Base-by-base conservation (phyloP, 2,888 invertebrate genomes). In the Callosobruchus maculatus region DNA sequence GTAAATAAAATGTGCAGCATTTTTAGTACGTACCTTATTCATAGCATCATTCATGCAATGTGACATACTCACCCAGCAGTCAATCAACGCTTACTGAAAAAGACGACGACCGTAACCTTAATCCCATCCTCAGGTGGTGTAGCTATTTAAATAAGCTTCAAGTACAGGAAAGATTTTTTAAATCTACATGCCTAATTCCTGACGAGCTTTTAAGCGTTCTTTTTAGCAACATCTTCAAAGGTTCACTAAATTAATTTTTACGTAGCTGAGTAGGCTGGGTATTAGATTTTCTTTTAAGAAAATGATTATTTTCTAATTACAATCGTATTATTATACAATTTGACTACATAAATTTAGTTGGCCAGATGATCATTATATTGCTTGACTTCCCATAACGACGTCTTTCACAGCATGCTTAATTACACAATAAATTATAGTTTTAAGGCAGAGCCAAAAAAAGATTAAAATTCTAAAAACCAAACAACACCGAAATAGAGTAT, bases 151-250 rank as follows among this genome's bases (percentile, higher is more conserved):
- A 74, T 31, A 71, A 76, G 77, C 77, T 79, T 77, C 77, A 74
- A 72, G 74, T 72, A 18, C 73, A 74, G 71, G 74, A 72, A 74
- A 74, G 70, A 74, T 76, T 76, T 82, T 83, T 83, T 82, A 82
- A 84, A 85, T 85, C 85, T 85, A 84, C 85, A 86, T 85, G 80
- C 80, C 80, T 85, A 85, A 85, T 84, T 80, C 81, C 81, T 83
- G 82, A 84, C 80, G 81, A 80, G 78, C 73, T 77, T 81, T 80
- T 81, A 80, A 81, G 76, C 74, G 78, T 72, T 77, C 22, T 22
- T 76, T 74, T 74, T 68, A 72, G 69, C 71, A 75, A 78, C 75
- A 77, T 74, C 75, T 75, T 74, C 71, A 72, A 67, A 73, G 73
- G 73, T 74, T 76, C 75, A 73, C 73, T 71, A 74, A 78, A 76